Evolutionary conservation across 35 echinoderm and acorn worm genomes (phyloP).

Genomic region (Eucidaris tribuloides): DNA sequence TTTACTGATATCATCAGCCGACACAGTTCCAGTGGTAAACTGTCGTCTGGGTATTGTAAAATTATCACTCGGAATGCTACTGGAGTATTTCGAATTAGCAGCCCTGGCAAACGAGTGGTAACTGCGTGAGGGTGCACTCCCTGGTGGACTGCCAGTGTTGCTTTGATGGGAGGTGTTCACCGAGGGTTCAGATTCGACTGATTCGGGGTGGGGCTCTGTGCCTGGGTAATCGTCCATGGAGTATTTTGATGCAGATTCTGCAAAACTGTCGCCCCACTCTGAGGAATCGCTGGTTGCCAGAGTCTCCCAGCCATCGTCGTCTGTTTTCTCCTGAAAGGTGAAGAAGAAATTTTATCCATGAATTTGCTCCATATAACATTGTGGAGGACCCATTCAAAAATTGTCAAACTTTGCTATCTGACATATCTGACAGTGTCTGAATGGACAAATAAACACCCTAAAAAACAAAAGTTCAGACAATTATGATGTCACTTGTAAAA

Average conservation of each 20-base stretch:
- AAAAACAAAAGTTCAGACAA: too few species aligned
- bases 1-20: constrained; percentile 1
- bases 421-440: too few species aligned
- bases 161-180: background rate
- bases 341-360: too few species aligned
- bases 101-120: constrained; percentile 7
- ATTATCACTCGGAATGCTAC: background rate
- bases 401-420: too few species aligned
- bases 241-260: background rate
- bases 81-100: background rate
- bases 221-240: background rate
- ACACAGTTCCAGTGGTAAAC: background rate
- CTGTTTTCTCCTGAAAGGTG: background rate
- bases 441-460: too few species aligned
- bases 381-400: too few species aligned
- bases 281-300: background rate
- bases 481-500: too few species aligned
- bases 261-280: constrained; percentile 18
- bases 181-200: too few species aligned
- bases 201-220: background rate
- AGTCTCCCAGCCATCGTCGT: background rate
- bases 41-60: background rate
- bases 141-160: background rate
- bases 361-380: too few species aligned
- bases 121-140: background rate